These are phyloP conservation scores for Leguminivora glycinivorella DNA, from an alignment of 1,140 invertebrate species.

Conservation along the genomic window DNA sequence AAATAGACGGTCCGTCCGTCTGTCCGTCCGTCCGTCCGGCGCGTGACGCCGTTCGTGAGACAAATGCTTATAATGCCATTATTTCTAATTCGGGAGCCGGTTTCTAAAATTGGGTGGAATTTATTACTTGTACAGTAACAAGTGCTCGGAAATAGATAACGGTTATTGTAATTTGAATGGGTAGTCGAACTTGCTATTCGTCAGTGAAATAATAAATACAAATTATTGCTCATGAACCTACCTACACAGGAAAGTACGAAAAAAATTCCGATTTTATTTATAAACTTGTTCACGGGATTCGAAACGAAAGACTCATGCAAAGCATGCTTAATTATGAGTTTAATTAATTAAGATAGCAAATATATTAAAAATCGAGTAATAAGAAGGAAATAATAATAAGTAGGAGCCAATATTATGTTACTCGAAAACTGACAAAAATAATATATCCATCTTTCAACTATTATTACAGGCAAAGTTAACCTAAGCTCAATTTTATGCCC, in stretches of 20 bases:
- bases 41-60: constrained; percentile 37
- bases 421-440: not conserved
- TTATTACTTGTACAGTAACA: constrained; percentile 13
- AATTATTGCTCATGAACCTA: not conserved
- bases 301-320: no score
- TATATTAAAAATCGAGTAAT: no score
- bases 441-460: not conserved
- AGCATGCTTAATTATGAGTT: no score
- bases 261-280: no score
- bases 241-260: no score
- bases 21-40: constrained; percentile 45
- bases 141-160: not conserved
- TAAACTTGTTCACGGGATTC: no score
- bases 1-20: constrained; percentile 48
- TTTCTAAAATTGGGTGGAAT: not conserved
- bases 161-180: constrained; percentile 1
- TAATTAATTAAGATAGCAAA: no score
- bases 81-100: not conserved
- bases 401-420: no score
- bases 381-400: no score
- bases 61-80: constrained; percentile 21
- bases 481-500: not conserved
- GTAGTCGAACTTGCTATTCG: not conserved
- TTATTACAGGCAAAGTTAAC: not conserved
- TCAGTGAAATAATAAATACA: not conserved